These are phyloP conservation scores for Enteromius viviparus DNA, from an alignment of 2,797 vertebrate species.

Conservation along the genomic window DNA sequence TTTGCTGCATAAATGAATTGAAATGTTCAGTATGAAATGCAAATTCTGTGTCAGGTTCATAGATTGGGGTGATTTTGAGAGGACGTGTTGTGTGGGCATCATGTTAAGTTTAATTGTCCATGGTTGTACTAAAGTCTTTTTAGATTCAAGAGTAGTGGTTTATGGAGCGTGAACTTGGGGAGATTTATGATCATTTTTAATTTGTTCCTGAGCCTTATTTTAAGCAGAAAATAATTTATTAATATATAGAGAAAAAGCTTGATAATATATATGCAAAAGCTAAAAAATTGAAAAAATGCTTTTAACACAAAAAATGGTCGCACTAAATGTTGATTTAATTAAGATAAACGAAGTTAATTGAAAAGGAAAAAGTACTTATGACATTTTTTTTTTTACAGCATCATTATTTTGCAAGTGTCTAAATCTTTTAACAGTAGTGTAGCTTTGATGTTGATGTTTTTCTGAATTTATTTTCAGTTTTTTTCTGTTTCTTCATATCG, in stretches of 20 bases:
- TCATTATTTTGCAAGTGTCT: background rate
- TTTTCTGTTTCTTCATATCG: background rate
- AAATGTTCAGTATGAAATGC: background rate
- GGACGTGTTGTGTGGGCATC: background rate
- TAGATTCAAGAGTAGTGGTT: conserved; percentile 17
- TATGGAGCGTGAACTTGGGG: conserved; percentile 6
- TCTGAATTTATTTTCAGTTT: background rate
- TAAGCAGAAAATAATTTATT: background rate
- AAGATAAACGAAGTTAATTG: background rate
- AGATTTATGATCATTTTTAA: background rate
- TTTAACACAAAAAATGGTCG: background rate
- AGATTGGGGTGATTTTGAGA: background rate
- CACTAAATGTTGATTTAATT: background rate
- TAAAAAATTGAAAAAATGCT: background rate
- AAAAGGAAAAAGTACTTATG: too few species aligned
- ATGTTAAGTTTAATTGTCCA: conserved; percentile 17
- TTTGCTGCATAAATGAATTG: background rate
- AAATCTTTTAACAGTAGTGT: background rate
- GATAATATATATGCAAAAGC: background rate
- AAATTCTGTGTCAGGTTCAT: background rate
- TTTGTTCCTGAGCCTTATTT: background rate
- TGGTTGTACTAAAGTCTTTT: conserved; percentile 20
- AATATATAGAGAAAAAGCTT: too few species aligned
- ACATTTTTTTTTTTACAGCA: too few species aligned
- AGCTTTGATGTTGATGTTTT: background rate